Percentiles rank a stretch among this genome's conserved stretches.
Conservation (phyloP, 1,140 invertebrate species). For the Druon quercuslanigerum region DNA sequence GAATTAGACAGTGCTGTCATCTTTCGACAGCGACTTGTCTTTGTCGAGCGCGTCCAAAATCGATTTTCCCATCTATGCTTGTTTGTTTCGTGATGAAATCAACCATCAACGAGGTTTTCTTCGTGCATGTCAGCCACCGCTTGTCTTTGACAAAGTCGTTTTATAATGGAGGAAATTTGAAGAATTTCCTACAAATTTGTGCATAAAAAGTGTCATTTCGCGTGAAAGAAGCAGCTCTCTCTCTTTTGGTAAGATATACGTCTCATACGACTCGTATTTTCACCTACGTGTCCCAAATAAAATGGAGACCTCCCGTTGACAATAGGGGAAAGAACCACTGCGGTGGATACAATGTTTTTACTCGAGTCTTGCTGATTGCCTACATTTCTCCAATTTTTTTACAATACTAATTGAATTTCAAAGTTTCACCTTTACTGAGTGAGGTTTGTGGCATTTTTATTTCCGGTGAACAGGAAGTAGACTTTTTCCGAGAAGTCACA, state of each 20-base stretch:
- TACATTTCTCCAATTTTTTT: not conserved
- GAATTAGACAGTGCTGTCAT: too few relatives aligned
- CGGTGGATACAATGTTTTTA: not conserved
- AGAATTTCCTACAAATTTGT: conserved; percentile 2
- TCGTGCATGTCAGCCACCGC: conserved; percentile 7
- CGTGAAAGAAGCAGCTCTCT: not conserved
- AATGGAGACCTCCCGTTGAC: conserved; percentile 2
- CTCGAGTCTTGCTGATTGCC: not conserved
- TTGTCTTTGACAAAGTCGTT: not conserved
- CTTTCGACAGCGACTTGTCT: too few relatives aligned
- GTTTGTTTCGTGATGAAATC: not conserved
- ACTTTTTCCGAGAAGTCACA: conserved; percentile 3
- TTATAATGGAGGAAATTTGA: conserved; percentile 1
- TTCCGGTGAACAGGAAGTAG: not conserved
- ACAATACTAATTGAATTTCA: not conserved
- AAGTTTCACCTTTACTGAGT: not conserved
- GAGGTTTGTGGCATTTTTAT: not conserved
- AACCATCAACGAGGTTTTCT: not conserved
- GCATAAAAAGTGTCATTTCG: conserved; percentile 9
- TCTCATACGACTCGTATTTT: not conserved
- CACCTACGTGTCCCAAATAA: conserved; percentile 11
- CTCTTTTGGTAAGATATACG: conserved; percentile 1
- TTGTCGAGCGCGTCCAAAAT: too few relatives aligned
- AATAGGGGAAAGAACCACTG: not conserved
- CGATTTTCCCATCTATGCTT: not conserved